Conservation (phyloP, 2,113 vertebrate genomes). For the Microtus oregoni region DNA sequence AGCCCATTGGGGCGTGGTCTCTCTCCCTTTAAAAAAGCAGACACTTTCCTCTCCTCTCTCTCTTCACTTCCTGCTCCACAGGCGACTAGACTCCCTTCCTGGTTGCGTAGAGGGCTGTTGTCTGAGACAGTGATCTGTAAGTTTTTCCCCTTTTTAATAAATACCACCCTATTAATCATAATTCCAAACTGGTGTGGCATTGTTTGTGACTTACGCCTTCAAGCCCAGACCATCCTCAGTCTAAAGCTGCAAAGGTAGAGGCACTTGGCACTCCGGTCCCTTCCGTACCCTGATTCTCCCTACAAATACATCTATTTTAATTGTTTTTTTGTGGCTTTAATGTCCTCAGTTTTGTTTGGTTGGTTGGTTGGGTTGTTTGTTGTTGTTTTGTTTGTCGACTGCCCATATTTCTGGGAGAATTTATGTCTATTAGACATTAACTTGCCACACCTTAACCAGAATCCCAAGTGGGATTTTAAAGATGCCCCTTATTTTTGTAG, state of each 20-base stretch:
- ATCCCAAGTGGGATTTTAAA: constrained; percentile 18
- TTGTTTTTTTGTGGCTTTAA: neutral
- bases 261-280: neutral
- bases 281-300: neutral
- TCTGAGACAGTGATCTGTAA: too few species aligned
- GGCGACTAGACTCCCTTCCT: too few species aligned
- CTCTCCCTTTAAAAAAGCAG: too few species aligned
- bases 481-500: neutral
- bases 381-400: neutral
- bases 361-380: too few species aligned
- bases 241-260: neutral
- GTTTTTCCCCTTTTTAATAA: too few species aligned
- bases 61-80: too few species aligned
- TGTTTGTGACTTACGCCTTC: too few species aligned
- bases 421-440: neutral
- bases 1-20: too few species aligned
- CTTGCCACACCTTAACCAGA: neutral
- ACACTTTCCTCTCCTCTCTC: too few species aligned
- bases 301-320: neutral
- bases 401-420: neutral
- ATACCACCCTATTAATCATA: too few species aligned
- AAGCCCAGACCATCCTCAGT: neutral
- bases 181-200: too few species aligned
- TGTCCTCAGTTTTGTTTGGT: neutral
- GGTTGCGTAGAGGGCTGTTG: too few species aligned